Evolutionary conservation across 1,140 invertebrate genomes (phyloP), one percentile per base, ranked within the genome.

Genomic region (Pinna nobilis): DNA sequence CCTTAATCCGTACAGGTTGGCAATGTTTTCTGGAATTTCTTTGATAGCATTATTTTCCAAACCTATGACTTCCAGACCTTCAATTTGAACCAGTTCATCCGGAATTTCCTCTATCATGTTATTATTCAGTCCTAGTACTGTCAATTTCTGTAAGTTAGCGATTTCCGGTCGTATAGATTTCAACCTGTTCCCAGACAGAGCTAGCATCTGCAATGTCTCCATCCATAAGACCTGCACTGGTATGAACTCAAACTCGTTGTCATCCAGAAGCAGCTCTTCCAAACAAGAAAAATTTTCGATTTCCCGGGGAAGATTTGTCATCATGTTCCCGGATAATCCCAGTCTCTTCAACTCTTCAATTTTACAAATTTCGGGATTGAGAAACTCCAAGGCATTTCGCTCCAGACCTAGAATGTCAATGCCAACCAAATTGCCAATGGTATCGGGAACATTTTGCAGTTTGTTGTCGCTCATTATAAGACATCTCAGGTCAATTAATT

Each of bases 221-320:
- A 88, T 70, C 78, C 83, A 83, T 63, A 84, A 87, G 3, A 88
- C 74, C 73, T 88, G 85, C 41, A 87, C 74, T 30, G 87, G 87
- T 35, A 88, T 81, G 32, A 88, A 87, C 41, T 87, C 84, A 73
- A 88, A 87, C 51, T 84, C 81, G 65, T 88, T 88, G 69, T 88
- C 86, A 59, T 88, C 86, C 4, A 87, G 63, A 15, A 84, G 70
- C 18, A 88, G 76, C 25, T 87, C 80, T 41, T 86, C 77, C 3
- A 88, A 64, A n/a, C 66, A 70, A 2, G 73, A 35, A 28, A 88
- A 76, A 57, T 87, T 86, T 55, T 86, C 83, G 6, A 86, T 70
- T 39, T 86, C 86, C 25, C 82, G 75, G 33, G 87, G 87, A 57
- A 88, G 71, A 74, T 83, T 87, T 32, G 80, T 85, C 39, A 88